Percentiles rank a stretch among this genome's conserved stretches.
Evolutionary conservation across 2,797 vertebrate genomes (phyloP).

Genomic region (Lepus townsendii): DNA sequence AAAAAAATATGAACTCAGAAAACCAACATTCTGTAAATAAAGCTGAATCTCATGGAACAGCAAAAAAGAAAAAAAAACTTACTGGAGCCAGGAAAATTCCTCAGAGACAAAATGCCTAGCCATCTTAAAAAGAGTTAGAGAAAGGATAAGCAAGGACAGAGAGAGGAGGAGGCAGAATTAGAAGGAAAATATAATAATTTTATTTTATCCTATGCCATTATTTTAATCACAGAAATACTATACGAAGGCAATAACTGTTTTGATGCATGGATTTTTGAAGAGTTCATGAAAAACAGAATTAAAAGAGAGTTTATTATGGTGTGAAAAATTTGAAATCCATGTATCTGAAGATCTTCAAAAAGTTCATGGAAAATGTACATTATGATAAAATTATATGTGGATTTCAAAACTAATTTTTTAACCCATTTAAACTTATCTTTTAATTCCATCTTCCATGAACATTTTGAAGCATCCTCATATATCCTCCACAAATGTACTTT

Average conservation of each 20-base stretch:
- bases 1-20: conserved; percentile 76
- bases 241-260: neutral
- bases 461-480: neutral
- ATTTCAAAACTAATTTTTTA: no score
- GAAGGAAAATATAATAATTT: neutral
- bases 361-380: no score
- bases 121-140: neutral
- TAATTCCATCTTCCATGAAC: no score
- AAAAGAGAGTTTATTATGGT: no score
- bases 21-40: conserved; percentile 78
- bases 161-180: neutral
- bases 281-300: no score
- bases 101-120: conserved; percentile 66
- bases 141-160: conserved; percentile 15
- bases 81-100: conserved; percentile 66
- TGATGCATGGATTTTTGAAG: no score
- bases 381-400: no score
- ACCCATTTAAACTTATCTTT: no score
- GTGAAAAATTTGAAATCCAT: no score
- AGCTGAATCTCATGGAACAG: conserved; percentile 60
- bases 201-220: neutral
- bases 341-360: no score
- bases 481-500: neutral
- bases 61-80: conserved; percentile 77
- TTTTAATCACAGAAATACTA: conserved; percentile 7